These are phyloP conservation scores for Myiopsitta monachus DNA, from an alignment of 2,113 vertebrate genomes.

Conservation along the genomic window DNA sequence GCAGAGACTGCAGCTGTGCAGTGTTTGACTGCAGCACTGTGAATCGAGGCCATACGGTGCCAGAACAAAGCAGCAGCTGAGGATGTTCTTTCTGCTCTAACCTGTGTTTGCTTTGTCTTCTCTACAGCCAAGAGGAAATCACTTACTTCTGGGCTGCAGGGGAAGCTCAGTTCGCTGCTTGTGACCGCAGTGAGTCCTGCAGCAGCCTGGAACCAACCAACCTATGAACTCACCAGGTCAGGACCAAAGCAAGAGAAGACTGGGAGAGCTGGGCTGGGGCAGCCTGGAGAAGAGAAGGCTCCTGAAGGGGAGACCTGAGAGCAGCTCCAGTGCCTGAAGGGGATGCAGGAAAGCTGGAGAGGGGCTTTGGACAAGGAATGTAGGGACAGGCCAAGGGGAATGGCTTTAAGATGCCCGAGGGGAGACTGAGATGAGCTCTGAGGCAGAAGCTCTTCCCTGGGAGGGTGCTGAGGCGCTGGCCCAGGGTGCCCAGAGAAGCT, in stretches of 20 bases:
- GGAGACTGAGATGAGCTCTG: no score
- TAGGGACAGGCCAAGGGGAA: no score
- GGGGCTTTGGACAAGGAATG: no score
- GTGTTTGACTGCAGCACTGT: fast-evolving
- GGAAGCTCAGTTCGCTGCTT: background rate
- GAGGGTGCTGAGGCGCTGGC: no score
- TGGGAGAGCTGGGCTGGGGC: fast-evolving
- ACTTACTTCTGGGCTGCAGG: background rate
- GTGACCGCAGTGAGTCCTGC: background rate
- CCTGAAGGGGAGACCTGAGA: background rate
- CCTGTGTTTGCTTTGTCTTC: background rate
- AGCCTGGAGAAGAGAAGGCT: background rate
- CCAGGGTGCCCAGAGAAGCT: no score
- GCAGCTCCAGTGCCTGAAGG: background rate
- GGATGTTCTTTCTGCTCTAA: background rate
- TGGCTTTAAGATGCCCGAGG: no score
- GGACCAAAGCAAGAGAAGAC: background rate
- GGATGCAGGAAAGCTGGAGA: no score
- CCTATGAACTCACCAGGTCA: background rate
- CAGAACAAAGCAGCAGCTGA: background rate
- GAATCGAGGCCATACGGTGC: background rate
- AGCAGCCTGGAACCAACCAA: no score
- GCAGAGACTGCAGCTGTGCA: background rate
- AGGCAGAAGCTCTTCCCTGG: no score
- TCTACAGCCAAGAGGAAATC: background rate